phyloP scores from a whole-genome alignment of 2,888 invertebrate species.

The Archips xylosteana region DNA sequence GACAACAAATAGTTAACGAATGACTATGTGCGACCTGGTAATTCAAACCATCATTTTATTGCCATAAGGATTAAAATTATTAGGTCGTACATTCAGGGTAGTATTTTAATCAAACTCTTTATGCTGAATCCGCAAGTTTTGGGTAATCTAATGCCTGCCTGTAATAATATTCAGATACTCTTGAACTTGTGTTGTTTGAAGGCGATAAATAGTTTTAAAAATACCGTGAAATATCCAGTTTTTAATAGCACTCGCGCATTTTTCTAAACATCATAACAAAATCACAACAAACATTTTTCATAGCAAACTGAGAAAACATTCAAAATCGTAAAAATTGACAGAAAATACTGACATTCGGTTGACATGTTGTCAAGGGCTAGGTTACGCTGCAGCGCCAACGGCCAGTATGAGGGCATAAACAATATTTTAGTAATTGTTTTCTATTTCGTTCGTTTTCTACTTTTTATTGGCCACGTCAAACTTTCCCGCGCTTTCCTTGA shows the following conservation, averaged over 20 bases:
- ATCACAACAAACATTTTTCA: conserved; percentile 38
- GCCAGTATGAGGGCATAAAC: conserved; percentile 13
- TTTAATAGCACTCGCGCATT: background rate
- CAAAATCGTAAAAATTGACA: conserved; percentile 36
- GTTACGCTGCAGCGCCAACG: background rate
- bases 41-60: no score
- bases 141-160: no score
- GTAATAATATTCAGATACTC: no score
- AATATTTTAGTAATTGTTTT: background rate
- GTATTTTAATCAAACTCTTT: no score
- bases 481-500: no score
- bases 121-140: no score
- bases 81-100: no score
- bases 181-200: background rate
- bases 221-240: conserved; percentile 1
- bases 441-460: no score
- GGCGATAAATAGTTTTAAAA: background rate
- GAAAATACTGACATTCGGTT: conserved; percentile 14
- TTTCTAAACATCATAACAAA: conserved; percentile 24
- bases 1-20: no score
- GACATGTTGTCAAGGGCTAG: conserved; percentile 1
- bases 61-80: no score
- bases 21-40: no score
- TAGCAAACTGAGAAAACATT: conserved; percentile 33
- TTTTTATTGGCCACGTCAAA: no score